Evolutionary conservation across 1,140 invertebrate genomes (phyloP).

Genomic region (Theocolax elegans): DNA sequence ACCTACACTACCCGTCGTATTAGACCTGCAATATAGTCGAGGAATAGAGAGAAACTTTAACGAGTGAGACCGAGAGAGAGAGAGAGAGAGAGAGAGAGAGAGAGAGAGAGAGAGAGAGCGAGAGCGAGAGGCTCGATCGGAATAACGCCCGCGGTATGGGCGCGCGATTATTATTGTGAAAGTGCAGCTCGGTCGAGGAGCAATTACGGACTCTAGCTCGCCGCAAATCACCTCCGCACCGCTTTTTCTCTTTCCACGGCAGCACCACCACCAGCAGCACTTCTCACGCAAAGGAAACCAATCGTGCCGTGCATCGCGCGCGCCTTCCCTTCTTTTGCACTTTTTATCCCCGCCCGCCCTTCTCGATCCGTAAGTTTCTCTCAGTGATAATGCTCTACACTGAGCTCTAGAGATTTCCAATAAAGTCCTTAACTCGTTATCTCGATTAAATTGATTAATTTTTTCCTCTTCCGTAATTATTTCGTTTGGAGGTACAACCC

Average conservation of each 20-base stretch:
- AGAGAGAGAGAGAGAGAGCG: background rate
- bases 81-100: background rate
- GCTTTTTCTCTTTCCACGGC: slow-evolving; percentile 13
- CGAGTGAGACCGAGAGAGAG: background rate
- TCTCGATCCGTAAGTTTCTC: background rate
- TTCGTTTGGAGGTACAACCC: too few species aligned
- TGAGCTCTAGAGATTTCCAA: too few species aligned
- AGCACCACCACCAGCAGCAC: background rate
- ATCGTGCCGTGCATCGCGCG: background rate
- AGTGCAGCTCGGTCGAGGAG: slow-evolving; percentile 10
- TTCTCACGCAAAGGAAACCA: slow-evolving; percentile 37
- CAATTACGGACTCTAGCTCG: slow-evolving; percentile 31
- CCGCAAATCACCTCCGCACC: slow-evolving; percentile 27
- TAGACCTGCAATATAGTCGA: too few species aligned
- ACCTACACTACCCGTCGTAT: too few species aligned
- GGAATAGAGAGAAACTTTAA: background rate
- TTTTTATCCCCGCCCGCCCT: too few species aligned
- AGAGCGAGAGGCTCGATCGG: slow-evolving; percentile 3
- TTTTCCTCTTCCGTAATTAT: too few species aligned
- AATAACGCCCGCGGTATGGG: slow-evolving; percentile 24
- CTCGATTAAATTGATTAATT: too few species aligned
- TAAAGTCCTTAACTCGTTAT: too few species aligned
- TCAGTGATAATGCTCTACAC: too few species aligned
- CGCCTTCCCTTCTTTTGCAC: background rate
- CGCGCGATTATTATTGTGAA: slow-evolving; percentile 40